phyloP scores from a whole-genome alignment of 2,797 vertebrate species.

The Liparis tanakae region DNA sequence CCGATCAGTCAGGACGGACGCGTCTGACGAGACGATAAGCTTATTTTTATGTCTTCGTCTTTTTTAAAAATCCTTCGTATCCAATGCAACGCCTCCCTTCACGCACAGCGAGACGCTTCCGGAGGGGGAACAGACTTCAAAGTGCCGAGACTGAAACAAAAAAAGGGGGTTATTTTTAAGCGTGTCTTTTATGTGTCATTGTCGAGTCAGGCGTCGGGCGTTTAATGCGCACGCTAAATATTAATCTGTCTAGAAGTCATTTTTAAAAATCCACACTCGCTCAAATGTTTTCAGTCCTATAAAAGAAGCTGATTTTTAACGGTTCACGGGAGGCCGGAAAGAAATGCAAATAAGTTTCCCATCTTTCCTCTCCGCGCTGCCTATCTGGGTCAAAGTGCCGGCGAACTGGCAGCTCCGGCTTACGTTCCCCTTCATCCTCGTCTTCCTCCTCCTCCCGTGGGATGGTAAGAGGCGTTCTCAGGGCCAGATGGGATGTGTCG shows the following conservation, averaged over 20 bases:
- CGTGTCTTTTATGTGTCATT: background rate
- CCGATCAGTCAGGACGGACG: constrained; percentile 11
- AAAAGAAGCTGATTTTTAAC: background rate
- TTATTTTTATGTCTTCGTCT: constrained; percentile 20
- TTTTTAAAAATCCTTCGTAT: constrained; percentile 37
- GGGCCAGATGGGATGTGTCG: constrained; percentile 63
- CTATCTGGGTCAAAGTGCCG: constrained; percentile 43
- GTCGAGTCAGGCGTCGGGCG: background rate
- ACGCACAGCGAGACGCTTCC: background rate
- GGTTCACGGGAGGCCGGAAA: background rate
- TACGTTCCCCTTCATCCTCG: constrained; percentile 39
- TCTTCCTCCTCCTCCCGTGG: constrained; percentile 54
- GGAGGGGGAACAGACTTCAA: constrained; percentile 9
- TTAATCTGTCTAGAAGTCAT: constrained; percentile 25
- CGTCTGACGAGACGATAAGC: constrained; percentile 42
- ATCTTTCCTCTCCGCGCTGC: constrained; percentile 34
- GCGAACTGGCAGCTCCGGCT: constrained; percentile 22
- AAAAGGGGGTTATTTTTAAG: background rate
- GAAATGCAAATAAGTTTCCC: background rate
- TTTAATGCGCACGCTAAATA: constrained; percentile 12
- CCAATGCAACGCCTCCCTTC: constrained; percentile 23
- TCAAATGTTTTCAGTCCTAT: constrained; percentile 5
- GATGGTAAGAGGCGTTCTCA: constrained; percentile 38
- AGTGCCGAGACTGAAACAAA: constrained; percentile 16
- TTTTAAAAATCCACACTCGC: background rate